A percentile compares a stretch with the other conserved stretches of the same genome.
phyloP scores from a whole-genome alignment of 1,140 invertebrate genomes.

The Bombus ignitus region DNA sequence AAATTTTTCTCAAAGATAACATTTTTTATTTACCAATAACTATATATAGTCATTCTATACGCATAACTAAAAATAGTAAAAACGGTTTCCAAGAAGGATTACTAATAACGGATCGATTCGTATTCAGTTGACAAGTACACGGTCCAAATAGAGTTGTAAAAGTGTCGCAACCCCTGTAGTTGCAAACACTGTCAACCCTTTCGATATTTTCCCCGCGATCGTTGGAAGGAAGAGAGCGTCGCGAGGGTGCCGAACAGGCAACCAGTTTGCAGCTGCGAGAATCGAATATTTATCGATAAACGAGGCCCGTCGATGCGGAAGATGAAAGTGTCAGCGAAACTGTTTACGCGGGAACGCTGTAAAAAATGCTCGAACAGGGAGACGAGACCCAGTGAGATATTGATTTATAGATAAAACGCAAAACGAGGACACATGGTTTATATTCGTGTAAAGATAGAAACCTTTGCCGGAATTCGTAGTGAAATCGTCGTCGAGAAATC shows the following conservation, averaged over 20 bases:
- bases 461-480: background rate
- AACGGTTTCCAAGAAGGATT: background rate
- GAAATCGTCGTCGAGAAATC: conserved; percentile 15
- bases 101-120: background rate
- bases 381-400: background rate
- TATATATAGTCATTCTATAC: no score
- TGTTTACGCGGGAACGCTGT: conserved; percentile 25
- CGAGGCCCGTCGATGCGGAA: conserved; percentile 8
- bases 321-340: conserved; percentile 39
- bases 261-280: background rate
- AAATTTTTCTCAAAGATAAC: background rate
- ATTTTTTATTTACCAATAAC: no score
- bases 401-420: conserved; percentile 38
- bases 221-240: background rate
- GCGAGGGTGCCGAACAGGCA: conserved; percentile 3
- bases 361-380: conserved; percentile 17
- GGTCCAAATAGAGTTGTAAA: background rate
- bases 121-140: background rate
- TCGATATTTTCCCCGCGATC: background rate
- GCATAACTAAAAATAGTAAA: no score
- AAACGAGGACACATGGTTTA: conserved; percentile 37
- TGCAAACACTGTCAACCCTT: conserved; percentile 1
- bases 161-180: background rate
- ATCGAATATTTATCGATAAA: conserved; percentile 38
- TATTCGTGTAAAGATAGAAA: conserved; percentile 26